A percentile compares a stretch with the other conserved stretches of the same genome.
phyloP scores from a whole-genome alignment of 2,113 vertebrate species.

The Bagarius yarrelli region DNA sequence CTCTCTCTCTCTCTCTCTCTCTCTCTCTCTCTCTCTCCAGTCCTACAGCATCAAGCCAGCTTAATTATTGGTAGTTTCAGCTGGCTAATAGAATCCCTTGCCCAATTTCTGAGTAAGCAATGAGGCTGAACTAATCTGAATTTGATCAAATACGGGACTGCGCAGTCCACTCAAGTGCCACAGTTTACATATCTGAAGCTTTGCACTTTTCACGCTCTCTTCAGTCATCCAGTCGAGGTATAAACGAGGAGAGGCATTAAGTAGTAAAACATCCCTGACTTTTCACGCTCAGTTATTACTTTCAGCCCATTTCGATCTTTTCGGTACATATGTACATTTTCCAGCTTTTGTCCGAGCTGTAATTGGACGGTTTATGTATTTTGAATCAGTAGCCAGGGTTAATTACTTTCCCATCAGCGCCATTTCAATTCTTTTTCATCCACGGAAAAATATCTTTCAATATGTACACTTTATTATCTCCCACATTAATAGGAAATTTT shows the following conservation, averaged over 20 bases:
- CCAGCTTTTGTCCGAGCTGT: not conserved
- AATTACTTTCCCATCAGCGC: not conserved
- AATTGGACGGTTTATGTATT: not conserved
- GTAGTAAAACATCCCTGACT: not conserved
- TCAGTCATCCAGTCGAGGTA: conserved; percentile 17
- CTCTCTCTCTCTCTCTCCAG: not conserved
- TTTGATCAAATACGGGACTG: conserved; percentile 58
- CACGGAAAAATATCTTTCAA: not conserved
- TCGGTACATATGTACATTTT: not conserved
- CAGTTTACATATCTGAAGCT: conserved; percentile 42
- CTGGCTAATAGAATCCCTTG: conserved; percentile 54
- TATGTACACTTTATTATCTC: not conserved
- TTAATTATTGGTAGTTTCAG: conserved; percentile 55
- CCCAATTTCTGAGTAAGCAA: conserved; percentile 53
- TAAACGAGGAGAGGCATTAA: not conserved
- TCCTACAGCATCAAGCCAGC: conserved; percentile 43
- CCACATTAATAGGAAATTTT: not conserved
- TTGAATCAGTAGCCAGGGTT: conserved; percentile 1
- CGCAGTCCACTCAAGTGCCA: conserved; percentile 32
- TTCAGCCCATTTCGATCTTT: not conserved
- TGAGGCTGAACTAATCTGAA: conserved; percentile 55
- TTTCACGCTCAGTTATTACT: not conserved
- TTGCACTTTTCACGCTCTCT: not conserved
- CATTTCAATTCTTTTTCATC: not conserved
- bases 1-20: conserved; percentile 8